A percentile compares a stretch with the other conserved stretches of the same genome.
Conservation (phyloP, 2,888 invertebrate species). For the Coelinius sp. region DNA sequence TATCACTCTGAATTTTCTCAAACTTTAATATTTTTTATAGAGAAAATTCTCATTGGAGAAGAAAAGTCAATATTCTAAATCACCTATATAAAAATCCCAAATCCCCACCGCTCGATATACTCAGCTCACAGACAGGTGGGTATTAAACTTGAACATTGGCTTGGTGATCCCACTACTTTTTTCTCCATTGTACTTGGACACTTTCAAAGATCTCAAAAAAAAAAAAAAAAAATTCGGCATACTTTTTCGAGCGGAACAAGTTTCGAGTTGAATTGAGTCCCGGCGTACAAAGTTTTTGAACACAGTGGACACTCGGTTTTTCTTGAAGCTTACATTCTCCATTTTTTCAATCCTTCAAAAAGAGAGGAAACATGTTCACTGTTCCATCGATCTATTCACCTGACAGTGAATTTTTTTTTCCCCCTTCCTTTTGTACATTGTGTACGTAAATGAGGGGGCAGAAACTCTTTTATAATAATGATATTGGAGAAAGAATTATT, state of each 20-base stretch:
- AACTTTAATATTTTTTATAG: too few relatives aligned
- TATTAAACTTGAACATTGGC: conserved; percentile 40
- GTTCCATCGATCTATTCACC: too few relatives aligned
- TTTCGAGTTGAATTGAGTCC: conserved; percentile 48
- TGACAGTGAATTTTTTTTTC: too few relatives aligned
- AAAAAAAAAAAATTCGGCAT: conserved; percentile 32
- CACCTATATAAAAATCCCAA: neutral
- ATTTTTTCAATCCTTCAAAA: too few relatives aligned
- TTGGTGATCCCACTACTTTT: conserved; percentile 16
- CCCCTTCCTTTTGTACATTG: too few relatives aligned
- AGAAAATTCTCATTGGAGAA: too few relatives aligned
- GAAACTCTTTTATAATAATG: conserved; percentile 51
- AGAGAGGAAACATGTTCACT: conserved; percentile 20
- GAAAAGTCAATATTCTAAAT: too few relatives aligned
- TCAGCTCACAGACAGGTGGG: conserved; percentile 39
- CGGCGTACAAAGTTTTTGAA: conserved; percentile 40
- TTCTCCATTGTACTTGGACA: conserved; percentile 29
- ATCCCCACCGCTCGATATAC: conserved; percentile 7
- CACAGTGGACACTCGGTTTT: conserved; percentile 19
- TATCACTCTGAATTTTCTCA: too few relatives aligned
- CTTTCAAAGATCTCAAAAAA: conserved; percentile 38
- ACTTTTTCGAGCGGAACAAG: conserved; percentile 35
- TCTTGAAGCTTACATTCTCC: conserved; percentile 32
- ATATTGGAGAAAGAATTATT: conserved; percentile 60
- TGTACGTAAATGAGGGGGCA: too few relatives aligned